These are phyloP conservation scores for Camponotus fellah DNA, from an alignment of 2,888 invertebrate species.

Conservation along the genomic window DNA sequence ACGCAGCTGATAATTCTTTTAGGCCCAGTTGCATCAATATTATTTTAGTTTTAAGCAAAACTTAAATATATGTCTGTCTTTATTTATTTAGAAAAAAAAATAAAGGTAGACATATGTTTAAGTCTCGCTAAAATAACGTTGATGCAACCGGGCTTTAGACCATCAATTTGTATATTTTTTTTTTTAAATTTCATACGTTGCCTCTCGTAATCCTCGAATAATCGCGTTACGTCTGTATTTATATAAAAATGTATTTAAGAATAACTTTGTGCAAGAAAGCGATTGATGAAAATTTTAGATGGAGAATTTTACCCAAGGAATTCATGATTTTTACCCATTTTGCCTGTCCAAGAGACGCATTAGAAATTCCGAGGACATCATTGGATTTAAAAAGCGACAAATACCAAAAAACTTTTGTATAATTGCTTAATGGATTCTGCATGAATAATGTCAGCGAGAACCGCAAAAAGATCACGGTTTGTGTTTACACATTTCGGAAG, in stretches of 20 bases:
- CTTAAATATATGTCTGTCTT: too few relatives aligned
- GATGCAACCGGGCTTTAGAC: too few relatives aligned
- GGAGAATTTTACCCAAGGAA: background rate
- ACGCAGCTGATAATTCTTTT: conserved; percentile 50
- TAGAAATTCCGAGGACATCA: conserved; percentile 1
- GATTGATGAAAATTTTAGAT: background rate
- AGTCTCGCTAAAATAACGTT: too few relatives aligned
- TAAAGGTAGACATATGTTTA: too few relatives aligned
- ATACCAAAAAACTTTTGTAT: background rate
- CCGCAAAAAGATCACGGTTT: background rate
- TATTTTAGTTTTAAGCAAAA: too few relatives aligned
- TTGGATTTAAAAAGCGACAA: conserved; percentile 7
- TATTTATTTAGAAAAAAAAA: too few relatives aligned
- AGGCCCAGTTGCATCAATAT: too few relatives aligned
- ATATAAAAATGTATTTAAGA: background rate
- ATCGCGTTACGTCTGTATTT: background rate
- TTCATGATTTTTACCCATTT: background rate
- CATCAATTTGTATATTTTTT: background rate
- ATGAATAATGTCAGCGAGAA: background rate
- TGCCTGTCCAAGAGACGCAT: background rate
- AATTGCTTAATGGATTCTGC: conserved; percentile 21
- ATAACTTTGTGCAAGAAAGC: background rate
- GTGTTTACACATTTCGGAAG: background rate
- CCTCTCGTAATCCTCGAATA: background rate
- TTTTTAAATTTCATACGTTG: background rate